Evolutionary conservation across 2,113 vertebrate genomes (phyloP).

Genomic region (Pseudolaguvia tuberculata): DNA sequence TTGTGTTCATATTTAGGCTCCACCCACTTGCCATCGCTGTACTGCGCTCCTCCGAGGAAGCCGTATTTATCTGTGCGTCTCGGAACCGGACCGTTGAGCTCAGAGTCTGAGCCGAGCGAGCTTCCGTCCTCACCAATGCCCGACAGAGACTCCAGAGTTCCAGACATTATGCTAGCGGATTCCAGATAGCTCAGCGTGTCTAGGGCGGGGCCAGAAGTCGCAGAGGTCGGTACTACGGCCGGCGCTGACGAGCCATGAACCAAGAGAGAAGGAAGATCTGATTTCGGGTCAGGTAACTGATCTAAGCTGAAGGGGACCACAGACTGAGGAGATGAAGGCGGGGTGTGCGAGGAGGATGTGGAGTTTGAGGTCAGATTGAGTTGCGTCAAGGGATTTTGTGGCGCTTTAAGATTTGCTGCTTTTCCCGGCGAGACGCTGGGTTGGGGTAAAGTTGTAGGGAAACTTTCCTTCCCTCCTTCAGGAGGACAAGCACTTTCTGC

Average conservation of each 20-base stretch:
- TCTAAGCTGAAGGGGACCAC: neutral
- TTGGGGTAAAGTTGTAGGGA: neutral
- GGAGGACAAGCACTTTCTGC: neutral
- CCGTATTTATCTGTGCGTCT: conserved; percentile 86
- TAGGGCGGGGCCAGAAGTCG: conserved; percentile 63
- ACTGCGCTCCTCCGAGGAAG: conserved; percentile 84
- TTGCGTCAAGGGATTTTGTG: conserved; percentile 52
- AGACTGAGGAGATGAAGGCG: conserved; percentile 30
- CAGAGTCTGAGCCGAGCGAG: conserved; percentile 84
- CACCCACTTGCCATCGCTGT: conserved; percentile 75
- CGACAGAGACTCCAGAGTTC: conserved; percentile 81
- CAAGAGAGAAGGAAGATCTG: conserved; percentile 52
- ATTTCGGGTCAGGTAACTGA: conserved; percentile 42
- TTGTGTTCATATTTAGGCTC: neutral
- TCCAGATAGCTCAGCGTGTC: conserved; percentile 83
- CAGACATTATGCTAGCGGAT: conserved; percentile 85
- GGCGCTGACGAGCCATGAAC: conserved; percentile 55
- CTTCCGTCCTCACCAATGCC: conserved; percentile 79
- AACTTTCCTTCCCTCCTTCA: neutral
- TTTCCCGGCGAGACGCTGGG: conserved; percentile 10
- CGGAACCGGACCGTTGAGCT: conserved; percentile 75
- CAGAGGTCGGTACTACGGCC: conserved; percentile 56
- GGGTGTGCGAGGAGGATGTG: neutral
- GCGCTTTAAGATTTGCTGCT: conserved; percentile 25
- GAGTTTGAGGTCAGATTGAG: conserved; percentile 54